These are phyloP conservation scores for Empidonax alnorum DNA, from an alignment of 2,113 vertebrate genomes.

Conservation along the genomic window DNA sequence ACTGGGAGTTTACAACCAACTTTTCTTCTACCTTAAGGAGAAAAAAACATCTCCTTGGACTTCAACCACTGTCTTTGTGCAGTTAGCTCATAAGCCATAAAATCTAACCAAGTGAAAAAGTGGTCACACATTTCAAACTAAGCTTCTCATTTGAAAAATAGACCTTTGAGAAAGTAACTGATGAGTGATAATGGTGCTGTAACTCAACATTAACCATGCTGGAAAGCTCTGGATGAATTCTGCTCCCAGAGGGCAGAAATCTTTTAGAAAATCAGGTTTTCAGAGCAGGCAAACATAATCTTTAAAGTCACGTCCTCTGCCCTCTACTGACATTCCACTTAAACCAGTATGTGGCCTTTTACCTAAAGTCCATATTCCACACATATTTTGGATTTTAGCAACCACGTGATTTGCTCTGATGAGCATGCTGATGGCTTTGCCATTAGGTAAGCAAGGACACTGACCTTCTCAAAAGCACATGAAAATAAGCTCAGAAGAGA, in stretches of 20 bases:
- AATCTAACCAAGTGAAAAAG: not conserved
- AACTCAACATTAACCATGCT: not conserved
- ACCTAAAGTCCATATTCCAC: not conserved
- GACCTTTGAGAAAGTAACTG: not conserved
- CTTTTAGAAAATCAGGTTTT: not conserved
- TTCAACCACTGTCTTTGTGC: not conserved
- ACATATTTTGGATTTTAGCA: not conserved
- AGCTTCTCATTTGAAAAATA: constrained; percentile 1
- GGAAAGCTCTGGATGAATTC: not conserved
- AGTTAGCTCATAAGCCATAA: not conserved
- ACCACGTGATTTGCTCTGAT: not conserved
- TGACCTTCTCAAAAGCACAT: not conserved
- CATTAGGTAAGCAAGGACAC: not conserved
- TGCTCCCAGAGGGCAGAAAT: not conserved
- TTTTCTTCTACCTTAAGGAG: not conserved
- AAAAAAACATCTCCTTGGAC: not conserved
- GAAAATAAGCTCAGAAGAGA: constrained; percentile 1
- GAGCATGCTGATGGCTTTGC: not conserved
- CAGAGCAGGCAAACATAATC: not conserved
- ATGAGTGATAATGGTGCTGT: not conserved
- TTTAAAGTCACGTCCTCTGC: not conserved
- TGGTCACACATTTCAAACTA: not conserved
- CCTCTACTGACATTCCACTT: not conserved
- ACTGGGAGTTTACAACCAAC: not conserved
- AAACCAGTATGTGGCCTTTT: not conserved